phyloP scores from a whole-genome alignment of 2,888 invertebrate genomes.

The Clepsis dumicolana region DNA sequence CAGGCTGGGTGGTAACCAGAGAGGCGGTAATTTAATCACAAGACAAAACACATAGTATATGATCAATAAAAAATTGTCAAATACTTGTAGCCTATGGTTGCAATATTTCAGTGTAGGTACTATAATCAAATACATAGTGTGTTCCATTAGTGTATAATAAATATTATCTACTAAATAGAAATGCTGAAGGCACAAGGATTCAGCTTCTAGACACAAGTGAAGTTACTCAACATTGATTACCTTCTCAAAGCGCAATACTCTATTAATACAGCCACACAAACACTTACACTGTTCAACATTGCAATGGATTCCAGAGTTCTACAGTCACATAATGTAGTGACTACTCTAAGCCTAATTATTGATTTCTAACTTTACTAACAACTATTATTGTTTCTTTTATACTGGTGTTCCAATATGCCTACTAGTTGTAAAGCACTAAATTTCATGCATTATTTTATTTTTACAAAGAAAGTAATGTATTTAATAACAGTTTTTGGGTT shows the following conservation, averaged over 20 bases:
- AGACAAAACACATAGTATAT: too few relatives aligned
- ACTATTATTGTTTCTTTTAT: constrained; percentile 30
- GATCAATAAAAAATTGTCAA: too few relatives aligned
- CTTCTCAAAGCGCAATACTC: constrained; percentile 4
- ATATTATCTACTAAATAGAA: constrained; percentile 47
- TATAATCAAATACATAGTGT: constrained; percentile 11
- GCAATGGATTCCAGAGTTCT: constrained; percentile 19
- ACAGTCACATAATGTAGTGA: constrained; percentile 6
- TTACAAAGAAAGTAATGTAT: neutral
- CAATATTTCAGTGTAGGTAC: neutral
- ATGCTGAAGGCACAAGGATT: constrained; percentile 54
- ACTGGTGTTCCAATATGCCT: constrained; percentile 16
- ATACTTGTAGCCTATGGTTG: too few relatives aligned
- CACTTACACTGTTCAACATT: constrained; percentile 20
- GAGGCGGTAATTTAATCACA: neutral
- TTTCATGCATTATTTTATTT: neutral
- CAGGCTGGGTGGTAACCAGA: neutral
- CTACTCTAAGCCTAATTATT: constrained; percentile 15
- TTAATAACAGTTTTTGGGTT: neutral
- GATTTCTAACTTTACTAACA: constrained; percentile 10
- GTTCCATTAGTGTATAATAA: neutral
- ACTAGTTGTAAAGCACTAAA: constrained; percentile 8
- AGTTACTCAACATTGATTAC: neutral
- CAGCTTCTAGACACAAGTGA: constrained; percentile 9
- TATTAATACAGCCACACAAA: constrained; percentile 8